Base-by-base conservation (phyloP, 2,888 invertebrate species). In the Mythimna ferrago region DNA sequence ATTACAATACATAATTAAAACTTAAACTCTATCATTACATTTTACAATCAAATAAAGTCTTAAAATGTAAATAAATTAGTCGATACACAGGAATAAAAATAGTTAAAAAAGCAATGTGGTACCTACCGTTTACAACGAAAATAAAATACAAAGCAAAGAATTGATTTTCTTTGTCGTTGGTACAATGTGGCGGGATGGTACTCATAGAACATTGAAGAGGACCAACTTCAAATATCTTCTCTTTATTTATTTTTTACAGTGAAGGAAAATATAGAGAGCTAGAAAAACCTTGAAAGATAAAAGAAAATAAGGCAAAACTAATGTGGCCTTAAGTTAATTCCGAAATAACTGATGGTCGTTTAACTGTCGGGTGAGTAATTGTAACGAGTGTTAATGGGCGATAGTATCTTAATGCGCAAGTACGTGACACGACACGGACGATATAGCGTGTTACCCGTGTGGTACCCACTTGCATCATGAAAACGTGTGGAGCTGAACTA, bases 291-390 rank as follows among this genome's bases (percentile, higher is more conserved):
- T 16, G 14, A 16, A 48, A 48, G 44, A 48, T 16, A 16, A 14
- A 48, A 48, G 48, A 48, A 19, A 48, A 48, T 48, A 51, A n/a
- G 10, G 6, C 41, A 61, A 70, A 54, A 68, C 32, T 7, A n/a
- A 51, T 58, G 51, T 66, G 57, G 14, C 19, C 57, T 71, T 77
- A 75, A 79, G 58, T 72, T 65, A 76, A 76, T 81, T 72, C 57
- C 11, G 66, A 72, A 64, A 71, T 62, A 77, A 78, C 66, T 73
- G 69, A 82, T 80, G 72, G 66, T 58, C 70, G 66, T 82, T 81
- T 78, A 78, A 78, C 72, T 78, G 65, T 38, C 62, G n/a, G 41
- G 78, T 83, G 84, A 85, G 76, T 87, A 85, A 85, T 83, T 79
- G 71, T 86, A 86, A 83, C 74, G 68, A 78, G 78, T 83, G 79